These are phyloP conservation scores for Eristalis tenax DNA, from an alignment of 2,888 invertebrate species.

Conservation along the genomic window DNA sequence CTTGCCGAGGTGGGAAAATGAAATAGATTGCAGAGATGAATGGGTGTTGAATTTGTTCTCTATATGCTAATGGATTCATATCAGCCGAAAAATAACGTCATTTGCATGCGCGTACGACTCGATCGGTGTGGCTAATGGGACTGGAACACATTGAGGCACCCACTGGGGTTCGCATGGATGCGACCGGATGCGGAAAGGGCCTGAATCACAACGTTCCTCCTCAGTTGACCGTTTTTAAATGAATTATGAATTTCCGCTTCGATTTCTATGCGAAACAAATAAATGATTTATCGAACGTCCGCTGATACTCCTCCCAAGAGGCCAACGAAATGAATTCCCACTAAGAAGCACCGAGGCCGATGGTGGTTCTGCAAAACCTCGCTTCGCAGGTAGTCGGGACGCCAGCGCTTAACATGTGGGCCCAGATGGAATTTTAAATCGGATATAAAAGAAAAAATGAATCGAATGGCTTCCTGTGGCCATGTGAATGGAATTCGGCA, in stretches of 20 bases:
- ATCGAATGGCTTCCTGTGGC: constrained; percentile 17
- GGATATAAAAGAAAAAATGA: background rate
- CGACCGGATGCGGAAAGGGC: constrained; percentile 5
- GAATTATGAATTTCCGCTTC: constrained; percentile 22
- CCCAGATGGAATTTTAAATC: constrained; percentile 1
- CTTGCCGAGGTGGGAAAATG: background rate
- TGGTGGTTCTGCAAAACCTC: background rate
- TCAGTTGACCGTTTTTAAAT: background rate
- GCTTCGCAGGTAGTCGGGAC: constrained; percentile 1
- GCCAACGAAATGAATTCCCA: background rate
- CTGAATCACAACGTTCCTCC: background rate
- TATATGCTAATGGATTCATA: background rate
- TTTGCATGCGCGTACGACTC: background rate
- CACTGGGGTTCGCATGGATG: constrained; percentile 13
- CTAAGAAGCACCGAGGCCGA: background rate
- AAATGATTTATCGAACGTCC: constrained; percentile 25
- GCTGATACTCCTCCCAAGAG: constrained; percentile 1
- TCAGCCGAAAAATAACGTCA: background rate
- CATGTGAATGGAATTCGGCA: constrained; percentile 26
- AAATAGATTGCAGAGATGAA: background rate
- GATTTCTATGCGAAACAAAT: constrained; percentile 15
- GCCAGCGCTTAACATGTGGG: background rate
- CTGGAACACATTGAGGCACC: constrained; percentile 6
- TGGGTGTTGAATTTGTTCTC: background rate
- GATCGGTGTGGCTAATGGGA: constrained; percentile 13